Percentiles rank a stretch among this genome's conserved stretches.
Evolutionary conservation across 64 coral and sea anemone genomes (phyloP).

Genomic region (Platygyra sinensis): DNA sequence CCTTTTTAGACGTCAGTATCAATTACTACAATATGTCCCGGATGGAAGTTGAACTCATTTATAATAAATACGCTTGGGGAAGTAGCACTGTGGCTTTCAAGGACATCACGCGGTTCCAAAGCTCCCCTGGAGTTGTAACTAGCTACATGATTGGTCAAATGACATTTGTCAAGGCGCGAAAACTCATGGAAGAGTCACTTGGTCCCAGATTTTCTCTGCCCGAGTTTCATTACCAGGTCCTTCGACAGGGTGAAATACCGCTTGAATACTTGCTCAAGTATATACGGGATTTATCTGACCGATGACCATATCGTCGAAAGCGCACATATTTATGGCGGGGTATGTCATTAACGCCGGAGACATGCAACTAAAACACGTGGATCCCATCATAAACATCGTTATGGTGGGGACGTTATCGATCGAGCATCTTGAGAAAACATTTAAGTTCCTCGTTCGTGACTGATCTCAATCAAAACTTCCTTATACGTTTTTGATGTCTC

Average conservation of each 20-base stretch:
- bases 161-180: not conserved
- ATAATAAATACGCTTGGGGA: constrained; percentile 50
- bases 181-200: constrained; percentile 7
- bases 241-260: constrained; percentile 7
- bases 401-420: no score
- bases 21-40: constrained; percentile 51
- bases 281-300: not conserved
- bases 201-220: constrained; percentile 6
- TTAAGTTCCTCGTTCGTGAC: no score
- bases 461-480: no score
- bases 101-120: constrained; percentile 63
- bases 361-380: no score
- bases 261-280: constrained; percentile 7
- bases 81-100: constrained; percentile 18
- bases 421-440: no score
- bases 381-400: no score
- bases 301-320: not conserved
- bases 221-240: constrained; percentile 20
- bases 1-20: constrained; percentile 29
- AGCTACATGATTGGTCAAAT: constrained; percentile 63
- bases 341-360: no score
- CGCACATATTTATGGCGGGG: no score
- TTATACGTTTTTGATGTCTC: no score
- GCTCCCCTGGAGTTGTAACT: constrained; percentile 13
- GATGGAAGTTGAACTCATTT: constrained; percentile 16